Evolutionary conservation across 1,140 invertebrate genomes (phyloP).

Genomic region (Drosophila prosaltans): DNA sequence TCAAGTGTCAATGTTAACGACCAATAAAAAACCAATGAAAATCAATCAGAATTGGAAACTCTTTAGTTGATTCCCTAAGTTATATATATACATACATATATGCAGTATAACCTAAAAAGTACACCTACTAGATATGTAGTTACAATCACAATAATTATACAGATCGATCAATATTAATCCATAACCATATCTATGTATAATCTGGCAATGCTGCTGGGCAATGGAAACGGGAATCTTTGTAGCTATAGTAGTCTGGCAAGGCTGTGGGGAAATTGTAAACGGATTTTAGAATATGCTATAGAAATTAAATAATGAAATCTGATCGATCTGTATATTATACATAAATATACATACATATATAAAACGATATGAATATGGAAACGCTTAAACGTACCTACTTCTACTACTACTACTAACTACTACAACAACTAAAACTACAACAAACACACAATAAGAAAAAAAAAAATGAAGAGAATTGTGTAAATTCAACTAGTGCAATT

Average conservation of each 20-base stretch:
- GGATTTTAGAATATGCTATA: background rate
- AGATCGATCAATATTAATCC: slow-evolving; percentile 1
- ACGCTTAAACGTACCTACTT: slow-evolving; percentile 64
- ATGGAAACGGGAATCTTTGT: slow-evolving; percentile 3
- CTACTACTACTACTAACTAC: background rate
- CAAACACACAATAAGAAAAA: slow-evolving; percentile 21
- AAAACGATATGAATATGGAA: slow-evolving; percentile 44
- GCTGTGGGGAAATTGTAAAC: slow-evolving; percentile 11
- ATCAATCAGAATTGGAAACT: slow-evolving; percentile 64
- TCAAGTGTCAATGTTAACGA: slow-evolving; percentile 36
- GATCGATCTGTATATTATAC: background rate
- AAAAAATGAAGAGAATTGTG: slow-evolving; percentile 34
- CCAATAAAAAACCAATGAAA: slow-evolving; percentile 59
- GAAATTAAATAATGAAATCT: background rate
- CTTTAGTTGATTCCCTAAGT: slow-evolving; percentile 33
- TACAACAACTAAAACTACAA: background rate
- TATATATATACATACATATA: slow-evolving; percentile 34
- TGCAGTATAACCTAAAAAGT: slow-evolving; percentile 11
- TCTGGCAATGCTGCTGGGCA: background rate
- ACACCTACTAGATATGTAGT: slow-evolving; percentile 37
- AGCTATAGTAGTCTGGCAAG: too few species aligned
- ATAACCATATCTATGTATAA: background rate
- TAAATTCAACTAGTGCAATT: slow-evolving; percentile 76
- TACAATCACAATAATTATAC: slow-evolving; percentile 26
- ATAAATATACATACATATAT: slow-evolving; percentile 16